Percentiles rank a stretch among this genome's conserved stretches.
Evolutionary conservation across 2,113 vertebrate genomes (phyloP).

Genomic region (Formicarius rufipectus): DNA sequence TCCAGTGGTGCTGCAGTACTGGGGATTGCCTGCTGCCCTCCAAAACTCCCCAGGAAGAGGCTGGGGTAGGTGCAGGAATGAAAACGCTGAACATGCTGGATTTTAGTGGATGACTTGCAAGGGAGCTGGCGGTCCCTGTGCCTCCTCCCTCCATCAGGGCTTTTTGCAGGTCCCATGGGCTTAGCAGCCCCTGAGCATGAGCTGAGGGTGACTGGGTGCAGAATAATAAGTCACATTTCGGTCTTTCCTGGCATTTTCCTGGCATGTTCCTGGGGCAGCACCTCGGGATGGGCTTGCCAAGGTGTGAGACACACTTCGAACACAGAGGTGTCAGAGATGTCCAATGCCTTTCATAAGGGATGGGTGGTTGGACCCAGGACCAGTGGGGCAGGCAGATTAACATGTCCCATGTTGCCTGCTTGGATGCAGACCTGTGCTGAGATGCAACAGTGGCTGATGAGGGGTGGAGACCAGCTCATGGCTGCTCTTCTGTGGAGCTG

Average conservation of each 20-base stretch:
- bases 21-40: not conserved
- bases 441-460: not conserved
- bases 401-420: rapidly evolving
- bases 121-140: not conserved
- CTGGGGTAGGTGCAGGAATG: not conserved
- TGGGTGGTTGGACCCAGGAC: not conserved
- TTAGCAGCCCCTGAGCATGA: not conserved
- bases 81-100: not conserved
- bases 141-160: not conserved
- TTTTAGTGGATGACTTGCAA: not conserved
- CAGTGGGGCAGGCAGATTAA: not conserved
- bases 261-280: not conserved
- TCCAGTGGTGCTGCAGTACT: not conserved
- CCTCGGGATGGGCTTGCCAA: not conserved
- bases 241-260: not conserved
- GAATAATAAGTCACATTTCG: not conserved
- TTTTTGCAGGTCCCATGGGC: not conserved
- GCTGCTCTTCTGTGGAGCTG: rapidly evolving
- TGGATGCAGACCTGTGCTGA: not conserved
- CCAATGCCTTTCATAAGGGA: rapidly evolving
- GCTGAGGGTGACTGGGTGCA: not conserved
- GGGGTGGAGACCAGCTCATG: not conserved
- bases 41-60: too few species aligned
- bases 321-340: not conserved
- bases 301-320: not conserved